Evolutionary conservation across 2,888 invertebrate species (phyloP), one percentile per base, ranked within the genome.

Genomic region (Cyaniris semiargus): DNA sequence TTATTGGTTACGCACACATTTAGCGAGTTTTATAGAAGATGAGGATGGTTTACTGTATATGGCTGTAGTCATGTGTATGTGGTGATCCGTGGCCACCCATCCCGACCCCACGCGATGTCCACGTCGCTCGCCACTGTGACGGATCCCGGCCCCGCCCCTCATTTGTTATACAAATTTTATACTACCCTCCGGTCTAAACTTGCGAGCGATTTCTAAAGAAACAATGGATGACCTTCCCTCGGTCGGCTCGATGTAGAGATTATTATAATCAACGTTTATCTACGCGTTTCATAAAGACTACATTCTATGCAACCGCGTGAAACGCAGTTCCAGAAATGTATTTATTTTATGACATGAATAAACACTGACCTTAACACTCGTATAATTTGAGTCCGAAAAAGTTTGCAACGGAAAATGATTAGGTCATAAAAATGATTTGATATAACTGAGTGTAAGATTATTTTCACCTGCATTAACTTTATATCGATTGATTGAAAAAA

Each of bases 101-200:
- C 90, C 87, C 88, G 92, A 84, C 90, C 91, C 88, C 92, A 91
- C 93, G 86, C 90, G 83, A 82, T 81, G 84, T 78, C 81, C 80
- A 84, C 85, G 86, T 85, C 85, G 83, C 81, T 83, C 82, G 92
- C 93, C 93, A 93, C 94, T 93, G 93, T 94, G 93, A 92, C 94
- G 93, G 93, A 94, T 93, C 84, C 92, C 85, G 81, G 84, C 56
- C 89, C 89, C 93, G 93, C 93, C 94, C 90, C 92, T 93, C 93
- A 93, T 93, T 92, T 93, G 92, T 93, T 94, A 94, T 93, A 94
- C 93, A 94, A 93, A 93, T 93, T 93, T 93, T 92, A 93, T 92
- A 92, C 93, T 92, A 92, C 92, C 93, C 93, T 93, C 87, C 89
- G 86, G 93, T 92, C 92, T 85, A 91, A 90, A 82, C 83, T 80